Base-by-base conservation (phyloP, 2,797 vertebrate genomes). In the Bufotes viridis region DNA sequence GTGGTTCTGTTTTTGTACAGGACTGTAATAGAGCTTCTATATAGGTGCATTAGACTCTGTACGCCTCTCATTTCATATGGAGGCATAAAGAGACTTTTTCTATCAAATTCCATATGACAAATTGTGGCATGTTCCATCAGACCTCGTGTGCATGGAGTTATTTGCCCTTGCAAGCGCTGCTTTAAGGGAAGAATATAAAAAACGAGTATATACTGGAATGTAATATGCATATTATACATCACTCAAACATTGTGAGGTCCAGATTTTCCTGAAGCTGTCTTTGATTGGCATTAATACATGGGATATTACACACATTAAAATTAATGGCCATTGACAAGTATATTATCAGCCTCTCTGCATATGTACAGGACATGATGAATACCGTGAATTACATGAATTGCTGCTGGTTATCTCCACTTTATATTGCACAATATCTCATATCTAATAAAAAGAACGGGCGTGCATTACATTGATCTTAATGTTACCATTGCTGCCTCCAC, bases 391-490 rank as follows among this genome's bases (percentile, higher is more conserved):
- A 61, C 57, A 80, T 61, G 18, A 0, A 18, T 22, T 65, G 34
- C 60, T 58, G 18, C 42, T 51, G 51, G 74, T 78, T n/a, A 15
- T 78, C 51, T 78, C n/a, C 72, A 75, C 72, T 51, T 75, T 24
- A 53, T 24, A 78, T 78, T 78, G 20, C 20, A 7, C 49, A 78
- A 55, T 78, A 78, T 78, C 42, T 14, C 13, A 78, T 81, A 61
- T 80, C 9, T 61, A 65, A 51, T 65, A 81, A 51, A 49, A 49
- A 42, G 49, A 78, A 78, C 51, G 55, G 12, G 51, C 14, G 1
- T 80, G 55, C 78, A 80, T 80, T 80, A 80, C 11, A 61, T 80
- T 58, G 55, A 61, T 80, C 55, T 61, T 80, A 58, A 60, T 80
- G 78, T 55, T 55, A 55, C 74, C 22, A 78, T n/a, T 24, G 74